Conservation (phyloP, 2,888 invertebrate genomes). For the Drosophila paracracens region DNA sequence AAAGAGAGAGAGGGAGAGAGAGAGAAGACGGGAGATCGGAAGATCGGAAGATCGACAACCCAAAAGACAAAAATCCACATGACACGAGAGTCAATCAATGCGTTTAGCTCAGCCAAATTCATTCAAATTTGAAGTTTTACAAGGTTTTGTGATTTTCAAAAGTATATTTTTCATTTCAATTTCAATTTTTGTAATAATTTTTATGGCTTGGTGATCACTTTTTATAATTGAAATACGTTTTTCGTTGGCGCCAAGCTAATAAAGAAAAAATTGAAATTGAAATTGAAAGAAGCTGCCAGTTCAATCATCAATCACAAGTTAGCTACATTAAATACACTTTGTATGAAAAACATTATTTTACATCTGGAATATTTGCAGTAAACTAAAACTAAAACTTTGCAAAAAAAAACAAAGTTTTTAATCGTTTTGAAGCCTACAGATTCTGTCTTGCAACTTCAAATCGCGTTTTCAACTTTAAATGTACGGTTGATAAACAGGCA, state of each 20-base stretch:
- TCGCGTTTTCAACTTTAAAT: no score
- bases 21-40: neutral
- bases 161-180: neutral
- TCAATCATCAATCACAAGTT: neutral
- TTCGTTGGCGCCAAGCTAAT: no score
- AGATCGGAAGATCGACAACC: conserved; percentile 8
- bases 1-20: neutral
- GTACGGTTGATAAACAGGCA: no score
- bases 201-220: neutral
- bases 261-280: neutral
- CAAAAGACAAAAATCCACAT: conserved; percentile 5
- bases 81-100: conserved; percentile 7
- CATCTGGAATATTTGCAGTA: no score
- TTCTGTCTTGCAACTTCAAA: neutral
- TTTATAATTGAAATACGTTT: neutral
- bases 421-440: neutral
- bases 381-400: no score
- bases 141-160: neutral
- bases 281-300: neutral
- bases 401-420: no score
- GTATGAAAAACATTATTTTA: neutral
- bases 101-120: neutral
- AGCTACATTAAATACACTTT: neutral
- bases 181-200: neutral
- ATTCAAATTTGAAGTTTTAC: neutral